Evolutionary conservation across 2,797 vertebrate genomes (phyloP).

Genomic region (Melanotaenia pygmaea): DNA sequence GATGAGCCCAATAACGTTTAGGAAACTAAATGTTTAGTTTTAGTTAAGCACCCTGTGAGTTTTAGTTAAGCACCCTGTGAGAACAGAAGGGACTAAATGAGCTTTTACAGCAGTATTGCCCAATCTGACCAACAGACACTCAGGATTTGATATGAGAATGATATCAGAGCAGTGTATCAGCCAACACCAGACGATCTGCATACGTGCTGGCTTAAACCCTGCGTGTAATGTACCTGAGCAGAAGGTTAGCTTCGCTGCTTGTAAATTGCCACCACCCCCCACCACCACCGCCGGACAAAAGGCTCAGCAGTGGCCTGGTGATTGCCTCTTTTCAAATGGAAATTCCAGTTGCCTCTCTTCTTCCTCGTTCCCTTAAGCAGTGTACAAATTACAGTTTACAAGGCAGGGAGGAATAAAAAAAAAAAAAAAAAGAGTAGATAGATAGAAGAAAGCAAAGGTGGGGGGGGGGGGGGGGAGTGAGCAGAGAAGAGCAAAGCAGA

Average conservation of each 20-base stretch:
- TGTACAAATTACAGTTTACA: constrained; percentile 99
- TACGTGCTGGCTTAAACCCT: constrained; percentile 23
- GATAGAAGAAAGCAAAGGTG: constrained; percentile 43
- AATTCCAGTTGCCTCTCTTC: constrained; percentile 91
- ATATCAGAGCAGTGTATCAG: constrained; percentile 29
- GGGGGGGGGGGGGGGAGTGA: constrained; percentile 64
- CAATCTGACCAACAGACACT: constrained; percentile 4
- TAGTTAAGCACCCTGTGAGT: not conserved
- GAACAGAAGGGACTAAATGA: not conserved
- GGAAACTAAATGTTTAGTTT: not conserved
- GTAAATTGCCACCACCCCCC: constrained; percentile 61
- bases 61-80: not conserved
- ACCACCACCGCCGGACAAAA: constrained; percentile 89
- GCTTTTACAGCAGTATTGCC: not conserved
- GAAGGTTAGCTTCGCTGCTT: constrained; percentile 76
- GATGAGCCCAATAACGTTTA: not conserved
- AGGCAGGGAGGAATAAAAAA: constrained; percentile 87
- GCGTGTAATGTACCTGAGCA: constrained; percentile 65
- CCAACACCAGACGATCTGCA: constrained; percentile 53
- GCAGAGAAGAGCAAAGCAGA: constrained; percentile 84
- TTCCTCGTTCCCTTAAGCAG: constrained; percentile 92
- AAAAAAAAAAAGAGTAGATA: constrained; percentile 29
- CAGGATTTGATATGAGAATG: constrained; percentile 15
- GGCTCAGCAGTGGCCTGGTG: constrained; percentile 96
- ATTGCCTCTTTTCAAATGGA: constrained; percentile 99